Percentiles rank a stretch among this genome's conserved stretches.
Evolutionary conservation across 1,140 invertebrate genomes (phyloP).

Genomic region (Cyclargus thomasi): DNA sequence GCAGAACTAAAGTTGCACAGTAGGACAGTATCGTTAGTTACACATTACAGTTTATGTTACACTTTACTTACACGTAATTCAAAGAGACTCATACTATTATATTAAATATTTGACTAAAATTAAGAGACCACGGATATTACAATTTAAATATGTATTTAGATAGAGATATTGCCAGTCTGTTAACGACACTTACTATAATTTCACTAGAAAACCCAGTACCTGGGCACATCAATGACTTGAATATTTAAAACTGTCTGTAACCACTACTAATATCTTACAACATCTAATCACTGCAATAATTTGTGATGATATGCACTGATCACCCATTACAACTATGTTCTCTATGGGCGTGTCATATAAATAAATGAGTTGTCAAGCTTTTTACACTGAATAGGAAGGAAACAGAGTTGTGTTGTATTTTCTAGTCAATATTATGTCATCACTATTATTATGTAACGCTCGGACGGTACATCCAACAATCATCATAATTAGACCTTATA

Average conservation of each 20-base stretch:
- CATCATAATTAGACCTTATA: slow-evolving; percentile 66
- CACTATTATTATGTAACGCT: slow-evolving; percentile 68
- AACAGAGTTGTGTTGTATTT: slow-evolving; percentile 53
- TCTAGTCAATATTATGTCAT: slow-evolving; percentile 57
- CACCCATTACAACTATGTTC: slow-evolving; percentile 61
- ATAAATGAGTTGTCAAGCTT: slow-evolving; percentile 52
- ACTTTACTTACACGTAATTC: slow-evolving; percentile 62
- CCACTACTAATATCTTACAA: slow-evolving; percentile 74
- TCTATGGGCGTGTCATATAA: slow-evolving; percentile 49
- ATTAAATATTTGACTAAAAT: slow-evolving; percentile 74
- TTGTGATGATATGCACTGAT: slow-evolving; percentile 75
- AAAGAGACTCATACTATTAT: slow-evolving; percentile 73
- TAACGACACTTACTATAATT: slow-evolving; percentile 71
- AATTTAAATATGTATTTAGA: slow-evolving; percentile 69
- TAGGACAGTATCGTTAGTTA: slow-evolving; percentile 64
- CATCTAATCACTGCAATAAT: slow-evolving; percentile 72
- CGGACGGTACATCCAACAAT: slow-evolving; percentile 72
- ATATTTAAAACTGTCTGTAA: slow-evolving; percentile 69
- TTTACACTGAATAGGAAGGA: slow-evolving; percentile 49
- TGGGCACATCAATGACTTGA: slow-evolving; percentile 68
- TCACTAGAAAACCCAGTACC: slow-evolving; percentile 68
- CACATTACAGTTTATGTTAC: slow-evolving; percentile 61
- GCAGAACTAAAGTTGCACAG: slow-evolving; percentile 70
- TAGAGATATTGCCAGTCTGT: slow-evolving; percentile 74
- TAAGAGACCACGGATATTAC: slow-evolving; percentile 71